phyloP scores from a whole-genome alignment of 1,140 invertebrate genomes.

The Contarinia nasturtii region DNA sequence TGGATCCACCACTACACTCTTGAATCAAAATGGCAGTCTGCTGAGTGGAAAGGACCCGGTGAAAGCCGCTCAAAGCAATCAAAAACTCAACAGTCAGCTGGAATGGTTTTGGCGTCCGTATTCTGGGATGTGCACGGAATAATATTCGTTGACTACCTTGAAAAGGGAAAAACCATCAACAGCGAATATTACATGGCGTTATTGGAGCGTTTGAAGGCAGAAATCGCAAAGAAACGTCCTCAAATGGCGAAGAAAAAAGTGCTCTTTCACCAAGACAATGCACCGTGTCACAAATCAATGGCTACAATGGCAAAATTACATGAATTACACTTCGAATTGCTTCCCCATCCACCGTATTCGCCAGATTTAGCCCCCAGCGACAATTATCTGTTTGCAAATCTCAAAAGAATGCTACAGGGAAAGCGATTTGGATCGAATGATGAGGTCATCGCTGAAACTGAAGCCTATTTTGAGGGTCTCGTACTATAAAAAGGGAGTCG shows the following conservation, averaged over 20 bases:
- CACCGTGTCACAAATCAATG: neutral
- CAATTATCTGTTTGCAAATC: constrained; percentile 16
- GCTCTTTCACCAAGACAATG: constrained; percentile 2
- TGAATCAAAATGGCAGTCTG: constrained; percentile 18
- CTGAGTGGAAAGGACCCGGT: constrained; percentile 13
- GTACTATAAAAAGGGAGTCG: neutral
- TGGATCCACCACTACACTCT: constrained; percentile 22
- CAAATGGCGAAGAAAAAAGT: constrained; percentile 16
- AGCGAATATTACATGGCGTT: constrained; percentile 8
- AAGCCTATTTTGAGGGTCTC: constrained; percentile 10
- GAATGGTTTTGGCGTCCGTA: constrained; percentile 6
- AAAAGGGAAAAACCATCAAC: constrained; percentile 13
- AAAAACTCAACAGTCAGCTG: constrained; percentile 10
- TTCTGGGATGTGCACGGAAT: constrained; percentile 18
- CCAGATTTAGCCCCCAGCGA: constrained; percentile 25
- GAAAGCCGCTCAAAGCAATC: constrained; percentile 15
- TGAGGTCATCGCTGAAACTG: constrained; percentile 7
- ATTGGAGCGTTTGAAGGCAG: constrained; percentile 7
- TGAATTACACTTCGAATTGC: constrained; percentile 22
- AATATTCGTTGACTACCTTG: constrained; percentile 17
- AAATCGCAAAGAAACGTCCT: constrained; percentile 10
- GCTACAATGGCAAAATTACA: constrained; percentile 15
- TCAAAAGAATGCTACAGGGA: constrained; percentile 11
- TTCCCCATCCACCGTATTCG: constrained; percentile 25
- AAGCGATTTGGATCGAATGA: constrained; percentile 12